Evolutionary conservation across 2,888 invertebrate genomes (phyloP).

Genomic region (Thera britannica): DNA sequence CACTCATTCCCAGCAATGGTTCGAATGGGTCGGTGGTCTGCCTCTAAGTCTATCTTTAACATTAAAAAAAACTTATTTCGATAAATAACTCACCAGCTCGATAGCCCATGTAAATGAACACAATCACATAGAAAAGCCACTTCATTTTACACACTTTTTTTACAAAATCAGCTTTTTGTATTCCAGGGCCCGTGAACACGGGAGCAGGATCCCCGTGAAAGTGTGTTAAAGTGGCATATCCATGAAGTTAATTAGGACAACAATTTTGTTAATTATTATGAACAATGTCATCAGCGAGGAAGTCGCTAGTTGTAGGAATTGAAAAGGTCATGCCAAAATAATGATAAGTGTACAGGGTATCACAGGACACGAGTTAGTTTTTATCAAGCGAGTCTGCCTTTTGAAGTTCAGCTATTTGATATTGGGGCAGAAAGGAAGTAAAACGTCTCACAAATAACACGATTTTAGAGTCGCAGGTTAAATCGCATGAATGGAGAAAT

Average conservation of each 20-base stretch:
- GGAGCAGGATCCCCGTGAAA: conserved; percentile 18
- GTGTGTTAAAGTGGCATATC: conserved; percentile 25
- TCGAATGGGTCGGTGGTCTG: no score
- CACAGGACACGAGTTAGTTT: no score
- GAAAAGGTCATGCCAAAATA: conserved; percentile 52
- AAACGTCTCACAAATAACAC: no score
- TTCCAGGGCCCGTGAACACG: conserved; percentile 16
- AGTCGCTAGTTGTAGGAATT: conserved; percentile 49
- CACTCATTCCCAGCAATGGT: no score
- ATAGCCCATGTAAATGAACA: conserved; percentile 66
- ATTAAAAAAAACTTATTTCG: background rate
- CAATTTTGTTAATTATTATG: conserved; percentile 48
- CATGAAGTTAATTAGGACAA: conserved; percentile 47
- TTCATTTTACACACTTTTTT: conserved; percentile 54
- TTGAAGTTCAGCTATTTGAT: no score
- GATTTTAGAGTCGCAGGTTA: no score
- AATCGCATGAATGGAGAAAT: no score
- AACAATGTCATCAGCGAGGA: conserved; percentile 55
- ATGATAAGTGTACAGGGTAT: background rate
- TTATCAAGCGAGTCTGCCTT: no score
- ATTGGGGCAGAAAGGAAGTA: no score
- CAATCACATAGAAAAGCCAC: conserved; percentile 66
- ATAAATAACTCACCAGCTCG: conserved; percentile 60
- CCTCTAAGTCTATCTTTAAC: no score
- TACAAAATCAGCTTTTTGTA: background rate